Percentiles rank a stretch among this genome's conserved stretches.
Conservation (phyloP, 2,888 invertebrate species). For the Chloromyia formosa region DNA sequence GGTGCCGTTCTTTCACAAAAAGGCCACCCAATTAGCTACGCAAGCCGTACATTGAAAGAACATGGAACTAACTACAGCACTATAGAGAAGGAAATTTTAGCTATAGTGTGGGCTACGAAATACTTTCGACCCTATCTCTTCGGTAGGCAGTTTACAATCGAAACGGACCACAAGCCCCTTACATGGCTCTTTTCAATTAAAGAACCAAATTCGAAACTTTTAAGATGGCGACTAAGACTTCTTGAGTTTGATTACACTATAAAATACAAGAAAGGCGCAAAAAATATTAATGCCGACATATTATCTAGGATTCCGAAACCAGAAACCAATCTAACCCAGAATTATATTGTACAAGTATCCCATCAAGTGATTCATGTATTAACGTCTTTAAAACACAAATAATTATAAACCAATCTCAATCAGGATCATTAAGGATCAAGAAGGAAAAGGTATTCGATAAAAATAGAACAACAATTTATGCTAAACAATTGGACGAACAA, state of each 20-base stretch:
- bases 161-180: conserved; percentile 60
- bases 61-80: conserved; percentile 53
- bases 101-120: conserved; percentile 56
- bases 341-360: conserved; percentile 26
- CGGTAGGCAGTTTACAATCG: conserved; percentile 57
- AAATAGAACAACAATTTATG: conserved; percentile 40
- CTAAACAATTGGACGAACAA: conserved; percentile 27
- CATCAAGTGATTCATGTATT: conserved; percentile 45
- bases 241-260: conserved; percentile 54
- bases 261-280: conserved; percentile 49
- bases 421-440: conserved; percentile 40
- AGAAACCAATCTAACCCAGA: neutral
- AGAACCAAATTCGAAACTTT: conserved; percentile 58
- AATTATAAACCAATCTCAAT: conserved; percentile 35
- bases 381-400: conserved; percentile 49
- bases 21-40: conserved; percentile 53
- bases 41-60: conserved; percentile 52
- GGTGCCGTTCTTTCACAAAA: conserved; percentile 54
- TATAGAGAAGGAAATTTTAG: conserved; percentile 57
- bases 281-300: conserved; percentile 46
- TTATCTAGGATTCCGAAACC: conserved; percentile 30
- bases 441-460: conserved; percentile 39
- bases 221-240: conserved; percentile 57
- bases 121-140: conserved; percentile 58
- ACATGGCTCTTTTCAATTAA: conserved; percentile 58